Percentiles rank a stretch among this genome's conserved stretches.
Conservation (phyloP, 2,888 invertebrate genomes). For the Dynastes grantii region DNA sequence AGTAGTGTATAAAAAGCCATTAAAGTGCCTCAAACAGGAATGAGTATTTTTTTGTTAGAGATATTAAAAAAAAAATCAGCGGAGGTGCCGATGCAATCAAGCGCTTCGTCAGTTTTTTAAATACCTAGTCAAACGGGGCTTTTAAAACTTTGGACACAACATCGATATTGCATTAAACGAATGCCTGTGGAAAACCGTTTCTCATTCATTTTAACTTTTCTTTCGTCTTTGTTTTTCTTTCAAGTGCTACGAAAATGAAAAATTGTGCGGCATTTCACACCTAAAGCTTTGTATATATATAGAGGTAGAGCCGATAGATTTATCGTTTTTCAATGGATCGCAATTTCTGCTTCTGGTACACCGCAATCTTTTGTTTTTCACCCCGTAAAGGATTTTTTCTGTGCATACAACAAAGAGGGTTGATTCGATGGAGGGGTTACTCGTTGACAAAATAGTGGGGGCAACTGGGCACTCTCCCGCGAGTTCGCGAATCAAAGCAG, state of each 20-base stretch:
- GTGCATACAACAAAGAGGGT: slow-evolving; percentile 56
- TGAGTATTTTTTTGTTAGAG: slow-evolving; percentile 12
- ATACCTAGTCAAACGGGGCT: slow-evolving; percentile 53
- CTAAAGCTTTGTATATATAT: slow-evolving; percentile 1
- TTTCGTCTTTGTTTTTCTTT: slow-evolving; percentile 24
- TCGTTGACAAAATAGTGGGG: slow-evolving; percentile 57
- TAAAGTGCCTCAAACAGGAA: background rate
- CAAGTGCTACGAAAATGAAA: slow-evolving; percentile 27
- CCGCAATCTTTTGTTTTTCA: slow-evolving; percentile 56
- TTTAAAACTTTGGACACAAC: slow-evolving; percentile 59
- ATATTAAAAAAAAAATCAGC: slow-evolving; percentile 15
- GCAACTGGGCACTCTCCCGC: slow-evolving; percentile 55
- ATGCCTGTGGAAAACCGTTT: slow-evolving; percentile 51
- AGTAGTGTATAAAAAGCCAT: background rate
- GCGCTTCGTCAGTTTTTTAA: slow-evolving; percentile 51
- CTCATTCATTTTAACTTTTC: slow-evolving; percentile 39
- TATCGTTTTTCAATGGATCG: slow-evolving; percentile 49
- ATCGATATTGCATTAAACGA: slow-evolving; percentile 60
- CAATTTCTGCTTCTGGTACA: slow-evolving; percentile 55
- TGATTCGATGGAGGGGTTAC: slow-evolving; percentile 56
- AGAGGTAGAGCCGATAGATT: slow-evolving; percentile 42
- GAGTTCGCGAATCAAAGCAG: slow-evolving; percentile 57
- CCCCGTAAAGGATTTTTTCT: slow-evolving; percentile 52
- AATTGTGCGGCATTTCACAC: slow-evolving; percentile 46
- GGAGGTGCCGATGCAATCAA: slow-evolving; percentile 30